Percentiles rank a stretch among this genome's conserved stretches.
Evolutionary conservation across 2,797 vertebrate species (phyloP).

Genomic region (Lutjanus argentimaculatus): DNA sequence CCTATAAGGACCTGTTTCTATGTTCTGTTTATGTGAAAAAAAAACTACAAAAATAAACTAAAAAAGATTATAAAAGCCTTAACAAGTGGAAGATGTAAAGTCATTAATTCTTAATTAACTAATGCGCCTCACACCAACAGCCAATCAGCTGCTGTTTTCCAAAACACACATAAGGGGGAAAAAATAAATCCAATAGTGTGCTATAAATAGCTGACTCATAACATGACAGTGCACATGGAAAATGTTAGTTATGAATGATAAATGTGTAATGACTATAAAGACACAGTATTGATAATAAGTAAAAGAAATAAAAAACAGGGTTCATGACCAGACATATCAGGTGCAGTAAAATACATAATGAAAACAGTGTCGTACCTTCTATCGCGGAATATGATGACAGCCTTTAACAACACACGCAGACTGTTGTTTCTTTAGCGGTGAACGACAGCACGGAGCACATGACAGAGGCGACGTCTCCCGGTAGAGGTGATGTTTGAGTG

Average conservation of each 20-base stretch:
- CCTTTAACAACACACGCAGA: constrained; percentile 9
- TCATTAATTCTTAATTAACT: neutral
- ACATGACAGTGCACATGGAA: constrained; percentile 2
- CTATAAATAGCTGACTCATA: constrained; percentile 41
- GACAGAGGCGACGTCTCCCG: neutral
- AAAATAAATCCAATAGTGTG: neutral
- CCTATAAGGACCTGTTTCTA: no score
- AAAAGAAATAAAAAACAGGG: neutral
- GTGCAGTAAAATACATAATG: neutral
- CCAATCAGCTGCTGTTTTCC: neutral
- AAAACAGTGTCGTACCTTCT: constrained; percentile 66
- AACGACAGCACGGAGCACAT: constrained; percentile 21
- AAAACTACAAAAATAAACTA: no score
- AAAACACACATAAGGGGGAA: neutral
- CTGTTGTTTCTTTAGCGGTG: constrained; percentile 29
- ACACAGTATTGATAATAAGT: neutral
- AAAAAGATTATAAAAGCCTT: neutral
- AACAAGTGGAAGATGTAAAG: neutral
- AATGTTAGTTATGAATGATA: neutral
- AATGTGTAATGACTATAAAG: neutral
- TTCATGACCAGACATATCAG: neutral
- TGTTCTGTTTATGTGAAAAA: no score
- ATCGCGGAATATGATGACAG: constrained; percentile 26
- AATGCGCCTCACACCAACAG: neutral
- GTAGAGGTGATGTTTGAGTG: neutral